A percentile compares a stretch with the other conserved stretches of the same genome.
phyloP scores from a whole-genome alignment of 2,888 invertebrate genomes.

The Callinectes sapidus region DNA sequence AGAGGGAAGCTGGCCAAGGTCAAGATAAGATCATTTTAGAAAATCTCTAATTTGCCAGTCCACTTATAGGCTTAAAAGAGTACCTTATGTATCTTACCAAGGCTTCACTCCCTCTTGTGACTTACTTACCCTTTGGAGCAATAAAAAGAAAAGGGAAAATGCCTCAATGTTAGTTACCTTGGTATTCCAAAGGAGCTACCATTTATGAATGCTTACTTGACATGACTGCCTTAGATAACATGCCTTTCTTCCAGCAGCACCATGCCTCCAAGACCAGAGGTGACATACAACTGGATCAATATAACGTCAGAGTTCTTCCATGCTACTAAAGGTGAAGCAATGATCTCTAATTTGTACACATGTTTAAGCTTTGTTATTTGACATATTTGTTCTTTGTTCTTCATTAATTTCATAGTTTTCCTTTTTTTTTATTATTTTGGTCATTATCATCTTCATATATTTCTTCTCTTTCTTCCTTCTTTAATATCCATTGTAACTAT shows the following conservation, averaged over 20 bases:
- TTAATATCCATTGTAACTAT: neutral
- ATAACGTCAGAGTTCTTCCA: slow-evolving; percentile 82
- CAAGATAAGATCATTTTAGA: too few species aligned
- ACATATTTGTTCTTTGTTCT: neutral
- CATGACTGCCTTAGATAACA: neutral
- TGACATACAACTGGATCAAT: slow-evolving; percentile 80
- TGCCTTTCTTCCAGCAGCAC: slow-evolving; percentile 52
- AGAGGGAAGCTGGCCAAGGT: too few species aligned
- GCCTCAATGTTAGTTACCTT: too few species aligned
- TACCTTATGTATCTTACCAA: too few species aligned
- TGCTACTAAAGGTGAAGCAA: slow-evolving; percentile 80
- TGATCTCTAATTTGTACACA: too few species aligned
- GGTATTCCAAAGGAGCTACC: too few species aligned
- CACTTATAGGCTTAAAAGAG: too few species aligned
- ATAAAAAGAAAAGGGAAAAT: too few species aligned
- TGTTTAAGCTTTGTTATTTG: neutral
- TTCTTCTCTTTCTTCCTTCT: neutral
- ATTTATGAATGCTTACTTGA: neutral
- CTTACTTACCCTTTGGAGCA: too few species aligned
- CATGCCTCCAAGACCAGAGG: slow-evolving; percentile 68
- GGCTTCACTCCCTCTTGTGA: too few species aligned
- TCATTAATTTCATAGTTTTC: neutral
- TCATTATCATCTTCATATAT: neutral
- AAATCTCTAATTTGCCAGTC: too few species aligned
- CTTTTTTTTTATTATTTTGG: neutral